phyloP scores from a whole-genome alignment of 2,888 invertebrate species.

The Drepanosiphum platanoidis region DNA sequence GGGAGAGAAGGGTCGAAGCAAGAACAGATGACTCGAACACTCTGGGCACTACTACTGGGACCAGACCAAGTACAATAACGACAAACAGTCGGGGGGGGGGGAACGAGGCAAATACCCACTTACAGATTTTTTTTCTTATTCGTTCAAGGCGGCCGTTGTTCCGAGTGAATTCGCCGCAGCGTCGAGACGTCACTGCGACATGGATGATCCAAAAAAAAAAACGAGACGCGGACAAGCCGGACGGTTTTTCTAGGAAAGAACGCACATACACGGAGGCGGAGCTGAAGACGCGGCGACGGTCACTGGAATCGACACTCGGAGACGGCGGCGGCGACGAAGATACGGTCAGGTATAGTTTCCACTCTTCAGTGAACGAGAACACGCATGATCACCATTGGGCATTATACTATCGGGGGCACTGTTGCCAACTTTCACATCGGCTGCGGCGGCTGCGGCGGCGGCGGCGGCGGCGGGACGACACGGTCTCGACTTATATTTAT shows the following conservation, averaged over 20 bases:
- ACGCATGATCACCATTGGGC: conserved; percentile 44
- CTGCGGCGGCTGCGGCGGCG: too few species aligned
- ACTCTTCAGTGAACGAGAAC: conserved; percentile 54
- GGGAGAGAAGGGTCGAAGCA: too few species aligned
- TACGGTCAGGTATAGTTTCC: too few species aligned
- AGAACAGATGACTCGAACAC: too few species aligned
- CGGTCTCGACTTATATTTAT: background rate
- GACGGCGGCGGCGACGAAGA: conserved; percentile 28
- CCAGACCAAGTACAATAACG: too few species aligned
- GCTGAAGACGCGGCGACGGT: background rate
- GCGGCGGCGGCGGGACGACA: conserved; percentile 17
- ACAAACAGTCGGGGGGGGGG: background rate
- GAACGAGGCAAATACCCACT: background rate
- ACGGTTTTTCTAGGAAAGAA: too few species aligned
- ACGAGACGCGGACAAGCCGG: too few species aligned
- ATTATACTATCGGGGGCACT: conserved; percentile 49
- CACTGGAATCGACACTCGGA: too few species aligned
- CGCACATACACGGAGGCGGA: background rate
- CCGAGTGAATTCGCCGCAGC: background rate
- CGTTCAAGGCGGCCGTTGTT: background rate
- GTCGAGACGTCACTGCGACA: background rate
- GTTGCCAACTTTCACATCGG: conserved; percentile 61
- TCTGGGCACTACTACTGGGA: too few species aligned
- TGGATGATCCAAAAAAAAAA: too few species aligned
- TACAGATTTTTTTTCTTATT: background rate